These are phyloP conservation scores for Theristicus caerulescens DNA, from an alignment of 2,113 vertebrate genomes.

Conservation along the genomic window DNA sequence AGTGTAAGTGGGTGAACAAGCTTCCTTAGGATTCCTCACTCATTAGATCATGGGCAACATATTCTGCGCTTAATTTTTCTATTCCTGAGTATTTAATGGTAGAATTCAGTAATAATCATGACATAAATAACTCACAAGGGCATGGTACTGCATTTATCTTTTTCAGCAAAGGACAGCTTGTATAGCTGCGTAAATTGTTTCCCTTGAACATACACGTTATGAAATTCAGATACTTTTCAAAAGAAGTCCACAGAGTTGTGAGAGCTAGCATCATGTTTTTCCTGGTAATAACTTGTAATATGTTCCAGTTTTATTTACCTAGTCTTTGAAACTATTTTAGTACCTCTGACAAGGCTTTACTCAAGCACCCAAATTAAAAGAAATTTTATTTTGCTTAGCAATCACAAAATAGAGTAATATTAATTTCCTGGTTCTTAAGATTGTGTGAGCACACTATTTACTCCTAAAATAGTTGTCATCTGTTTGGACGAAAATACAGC, in stretches of 20 bases:
- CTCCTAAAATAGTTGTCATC: neutral
- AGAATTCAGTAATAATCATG: neutral
- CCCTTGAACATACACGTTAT: rapidly evolving
- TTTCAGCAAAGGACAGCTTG: neutral
- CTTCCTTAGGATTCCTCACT: neutral
- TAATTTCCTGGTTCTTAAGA: neutral
- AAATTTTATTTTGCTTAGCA: neutral
- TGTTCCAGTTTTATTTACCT: neutral
- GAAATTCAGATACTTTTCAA: neutral
- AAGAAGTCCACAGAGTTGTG: neutral
- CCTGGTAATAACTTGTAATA: neutral
- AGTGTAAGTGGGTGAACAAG: neutral
- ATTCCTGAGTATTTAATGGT: neutral
- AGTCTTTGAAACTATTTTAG: neutral
- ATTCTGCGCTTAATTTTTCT: neutral
- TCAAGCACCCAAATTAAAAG: neutral
- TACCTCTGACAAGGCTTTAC: neutral
- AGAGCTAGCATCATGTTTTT: neutral
- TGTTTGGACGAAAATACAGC: neutral
- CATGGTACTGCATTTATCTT: neutral
- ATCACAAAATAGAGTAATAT: neutral
- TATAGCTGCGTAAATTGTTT: neutral
- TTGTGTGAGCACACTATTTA: neutral
- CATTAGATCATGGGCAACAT: neutral
- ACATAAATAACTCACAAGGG: neutral